phyloP scores from a whole-genome alignment of 2,888 invertebrate genomes.

The Diplazon laetatorius region DNA sequence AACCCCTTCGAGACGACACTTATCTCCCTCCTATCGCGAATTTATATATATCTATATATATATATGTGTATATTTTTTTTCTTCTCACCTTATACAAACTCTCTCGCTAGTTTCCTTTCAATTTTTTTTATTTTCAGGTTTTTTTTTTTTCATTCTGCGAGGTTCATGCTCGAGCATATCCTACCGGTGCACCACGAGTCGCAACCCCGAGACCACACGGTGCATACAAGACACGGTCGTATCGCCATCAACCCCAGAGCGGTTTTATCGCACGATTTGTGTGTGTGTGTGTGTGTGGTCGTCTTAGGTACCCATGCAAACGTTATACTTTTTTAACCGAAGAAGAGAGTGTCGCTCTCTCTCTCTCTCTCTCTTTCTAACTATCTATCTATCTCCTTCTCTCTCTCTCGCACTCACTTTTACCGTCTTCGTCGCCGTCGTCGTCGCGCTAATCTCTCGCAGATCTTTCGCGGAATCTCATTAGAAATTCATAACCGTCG shows the following conservation, averaged over 20 bases:
- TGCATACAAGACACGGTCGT: constrained; percentile 28
- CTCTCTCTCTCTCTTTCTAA: constrained; percentile 22
- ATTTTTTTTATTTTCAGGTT: too few relatives aligned
- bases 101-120: constrained; percentile 31
- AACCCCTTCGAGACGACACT: constrained; percentile 46
- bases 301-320: constrained; percentile 77
- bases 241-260: constrained; percentile 11
- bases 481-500: constrained; percentile 82
- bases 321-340: constrained; percentile 66
- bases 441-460: constrained; percentile 81
- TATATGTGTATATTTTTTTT: constrained; percentile 49
- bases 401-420: constrained; percentile 52
- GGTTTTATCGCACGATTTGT: constrained; percentile 46
- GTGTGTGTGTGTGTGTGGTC: too few relatives aligned
- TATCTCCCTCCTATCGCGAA: constrained; percentile 58
- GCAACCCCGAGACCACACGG: constrained; percentile 8
- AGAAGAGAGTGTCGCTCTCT: too few relatives aligned
- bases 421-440: too few relatives aligned
- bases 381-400: constrained; percentile 41
- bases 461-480: constrained; percentile 82
- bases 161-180: constrained; percentile 39
- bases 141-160: constrained; percentile 37
- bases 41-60: too few relatives aligned
- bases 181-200: constrained; percentile 25
- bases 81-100: not conserved